Evolutionary conservation across 2,113 vertebrate genomes (phyloP), one percentile per base, ranked within the genome.

Genomic region (Smithornis capensis): DNA sequence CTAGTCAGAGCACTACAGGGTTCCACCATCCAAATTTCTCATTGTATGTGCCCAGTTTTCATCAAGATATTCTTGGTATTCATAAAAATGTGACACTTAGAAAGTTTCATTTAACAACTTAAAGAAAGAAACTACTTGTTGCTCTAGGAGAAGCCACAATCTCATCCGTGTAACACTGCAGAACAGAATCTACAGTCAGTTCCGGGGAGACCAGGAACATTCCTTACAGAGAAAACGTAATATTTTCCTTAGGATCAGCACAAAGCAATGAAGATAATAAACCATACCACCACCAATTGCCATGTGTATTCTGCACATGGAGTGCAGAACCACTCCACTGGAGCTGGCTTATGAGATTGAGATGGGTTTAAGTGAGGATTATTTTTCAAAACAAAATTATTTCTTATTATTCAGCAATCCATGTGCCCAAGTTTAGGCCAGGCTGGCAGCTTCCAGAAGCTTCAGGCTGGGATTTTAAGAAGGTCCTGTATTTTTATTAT

Each of bases 321-420:
- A 74, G 79, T 55, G 49, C 63, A 69, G 88, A 79, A 65, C 37
- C 59, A 7, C 42, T 40, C 31, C 63, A 85, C 47, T 8, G 45
- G 28, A 88, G 57, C 67, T 76, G 71, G n/a, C 47, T 95, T 92
- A 76, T n/a, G 83, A 73, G 89, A 93, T 76, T 83, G 86, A 35
- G 11, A 80, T 19, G n/a, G 70, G 29, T 80, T 92, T 87, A 93
- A 1, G 5, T 27, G 55, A 80, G 65, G 92, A 92, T 96, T 62
- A 92, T 55, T 77, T 82, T 60, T 60, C 65, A 73, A 35, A 60
- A 60, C 13, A 37, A 73, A 63, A 12, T 68, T 59, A 28, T 52
- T 67, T 68, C 42, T 62, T 83, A 62, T 55, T 76, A 73, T 50
- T 69, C 70, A 83, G 55, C 76, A 86, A 86, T n/a, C 52, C 89